Percentiles rank a stretch among this genome's conserved stretches.
Conservation (phyloP, 2,113 vertebrate genomes). For the Nibea albiflora region DNA sequence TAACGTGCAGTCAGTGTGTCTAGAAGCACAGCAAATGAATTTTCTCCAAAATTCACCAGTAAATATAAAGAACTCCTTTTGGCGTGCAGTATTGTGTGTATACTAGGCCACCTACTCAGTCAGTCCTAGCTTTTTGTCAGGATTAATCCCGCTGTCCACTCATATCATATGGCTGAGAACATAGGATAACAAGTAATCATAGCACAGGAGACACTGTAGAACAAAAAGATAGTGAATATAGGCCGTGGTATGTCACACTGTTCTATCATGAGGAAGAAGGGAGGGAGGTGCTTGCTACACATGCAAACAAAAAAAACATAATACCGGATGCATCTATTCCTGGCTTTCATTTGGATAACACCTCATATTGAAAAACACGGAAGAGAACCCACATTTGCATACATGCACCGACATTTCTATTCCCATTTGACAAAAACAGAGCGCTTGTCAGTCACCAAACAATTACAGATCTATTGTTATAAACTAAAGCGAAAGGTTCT, state of each 20-base stretch:
- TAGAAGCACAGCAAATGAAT: slow-evolving; percentile 34
- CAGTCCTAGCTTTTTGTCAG: neutral
- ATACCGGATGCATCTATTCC: neutral
- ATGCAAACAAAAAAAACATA: neutral
- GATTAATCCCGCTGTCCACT: slow-evolving; percentile 13
- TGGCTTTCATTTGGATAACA: slow-evolving; percentile 14
- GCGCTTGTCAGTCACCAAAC: slow-evolving; percentile 16
- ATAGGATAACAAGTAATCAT: slow-evolving; percentile 27
- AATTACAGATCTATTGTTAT: slow-evolving; percentile 22
- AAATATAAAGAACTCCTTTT: neutral
- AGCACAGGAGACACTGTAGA: neutral
- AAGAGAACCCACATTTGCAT: slow-evolving; percentile 35
- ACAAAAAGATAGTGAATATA: slow-evolving; percentile 22
- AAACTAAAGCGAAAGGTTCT: slow-evolving; percentile 41
- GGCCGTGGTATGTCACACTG: slow-evolving; percentile 20
- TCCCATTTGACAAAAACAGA: slow-evolving; percentile 25
- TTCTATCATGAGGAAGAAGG: neutral
- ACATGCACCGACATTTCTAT: slow-evolving; percentile 5
- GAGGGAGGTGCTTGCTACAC: neutral
- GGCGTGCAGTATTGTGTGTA: neutral
- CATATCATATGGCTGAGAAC: slow-evolving; percentile 45
- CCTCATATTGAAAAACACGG: neutral
- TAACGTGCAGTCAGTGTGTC: slow-evolving; percentile 52
- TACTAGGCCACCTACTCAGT: slow-evolving; percentile 4
- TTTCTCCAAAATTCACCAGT: slow-evolving; percentile 13